Base-by-base conservation (phyloP, 2,113 vertebrate genomes). In the Heterotis niloticus region DNA sequence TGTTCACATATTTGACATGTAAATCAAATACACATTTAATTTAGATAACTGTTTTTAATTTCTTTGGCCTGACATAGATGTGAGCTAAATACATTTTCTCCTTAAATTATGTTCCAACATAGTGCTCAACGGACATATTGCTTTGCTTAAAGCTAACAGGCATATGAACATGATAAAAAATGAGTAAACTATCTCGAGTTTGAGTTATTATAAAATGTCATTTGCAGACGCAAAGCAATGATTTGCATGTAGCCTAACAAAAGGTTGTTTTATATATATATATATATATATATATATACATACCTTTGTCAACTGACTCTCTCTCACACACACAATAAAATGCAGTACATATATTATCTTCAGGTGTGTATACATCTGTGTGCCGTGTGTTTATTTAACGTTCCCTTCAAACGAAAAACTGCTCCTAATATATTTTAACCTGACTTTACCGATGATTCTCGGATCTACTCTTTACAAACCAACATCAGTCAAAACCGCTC, bases 11-110 rank as follows among this genome's bases (percentile, higher is more conserved):
- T 44, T 56, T 74, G 26, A 74, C 51, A 74, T 56, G 57, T n/a
- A 56, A 57, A 14, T 74, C 24, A 24, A 74, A 74, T 57, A 23
- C n/a, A 56, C 26, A 56, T 57, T 57, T 57, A 74, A 28, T 23
- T 74, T 74, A 65, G n/a, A 10, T 74, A 74, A 54, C 56, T 74
- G 71, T 57, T 11, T 74, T 23, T 74, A 54, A 54, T 72, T 72
- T 72, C 56, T 74, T 74, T 59, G 24, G 57, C 57, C 23, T 74
- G 52, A 59, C 71, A 74, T 56, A n/a, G 24, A 17, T 74, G 51
- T 20, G 16, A 57, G 14, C 57, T 7, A n/a, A 73, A 18, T 18
- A 73, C 51, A 59, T 74, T 74, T 74, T 74, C 13, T 26, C 23
- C 10, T 10, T 23, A 56, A 20, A 24, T 57, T 74, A 74, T 73